phyloP scores from a whole-genome alignment of 2,113 vertebrate species.

The Sapayoa aenigma region DNA sequence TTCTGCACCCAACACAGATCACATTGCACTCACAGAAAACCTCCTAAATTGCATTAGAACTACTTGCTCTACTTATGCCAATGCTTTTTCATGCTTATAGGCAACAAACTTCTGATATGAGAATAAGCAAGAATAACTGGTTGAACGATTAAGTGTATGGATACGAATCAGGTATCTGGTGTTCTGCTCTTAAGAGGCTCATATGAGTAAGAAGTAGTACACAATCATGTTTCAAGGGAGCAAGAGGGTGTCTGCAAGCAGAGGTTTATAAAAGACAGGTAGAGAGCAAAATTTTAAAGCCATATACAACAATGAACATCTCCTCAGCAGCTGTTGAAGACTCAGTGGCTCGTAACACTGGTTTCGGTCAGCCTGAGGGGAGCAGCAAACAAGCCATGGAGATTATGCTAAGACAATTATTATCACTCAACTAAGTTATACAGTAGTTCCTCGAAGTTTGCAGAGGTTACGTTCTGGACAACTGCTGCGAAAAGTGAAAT shows the following conservation, averaged over 20 bases:
- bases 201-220: not conserved
- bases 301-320: not conserved
- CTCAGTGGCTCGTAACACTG: not conserved
- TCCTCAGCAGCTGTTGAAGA: not conserved
- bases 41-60: not conserved
- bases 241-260: not conserved
- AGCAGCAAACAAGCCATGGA: not conserved
- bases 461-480: too few species aligned
- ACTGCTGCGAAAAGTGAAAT: too few species aligned
- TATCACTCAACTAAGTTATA: not conserved
- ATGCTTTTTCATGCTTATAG: not conserved
- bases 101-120: not conserved
- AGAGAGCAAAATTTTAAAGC: not conserved
- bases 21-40: not conserved
- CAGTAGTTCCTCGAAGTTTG: too few species aligned
- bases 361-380: not conserved
- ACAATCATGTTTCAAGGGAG: not conserved
- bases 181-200: not conserved
- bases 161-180: not conserved
- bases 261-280: not conserved
- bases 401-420: not conserved
- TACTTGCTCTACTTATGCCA: not conserved
- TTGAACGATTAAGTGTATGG: not conserved
- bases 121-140: not conserved
- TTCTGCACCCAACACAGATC: not conserved